A percentile compares a stretch with the other conserved stretches of the same genome.
phyloP scores from a whole-genome alignment of 2,888 invertebrate species.

The Eremobia ochroleuca region DNA sequence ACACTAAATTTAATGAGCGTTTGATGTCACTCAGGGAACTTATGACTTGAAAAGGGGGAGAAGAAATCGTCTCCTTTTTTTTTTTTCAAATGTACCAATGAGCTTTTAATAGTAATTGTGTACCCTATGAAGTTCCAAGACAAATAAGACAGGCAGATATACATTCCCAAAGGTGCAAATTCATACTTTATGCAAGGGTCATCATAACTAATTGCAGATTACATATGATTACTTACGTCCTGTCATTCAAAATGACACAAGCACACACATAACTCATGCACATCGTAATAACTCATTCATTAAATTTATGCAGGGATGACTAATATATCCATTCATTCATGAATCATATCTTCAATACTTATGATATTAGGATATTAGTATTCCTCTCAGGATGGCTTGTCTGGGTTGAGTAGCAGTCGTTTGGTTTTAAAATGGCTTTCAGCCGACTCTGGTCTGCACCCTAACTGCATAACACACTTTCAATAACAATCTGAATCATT shows the following conservation, averaged over 20 bases:
- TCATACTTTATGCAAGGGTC: background rate
- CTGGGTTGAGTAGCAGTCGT: background rate
- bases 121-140: background rate
- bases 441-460: background rate
- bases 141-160: background rate
- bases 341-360: slow-evolving; percentile 45
- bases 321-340: slow-evolving; percentile 47
- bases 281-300: slow-evolving; percentile 24
- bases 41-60: too few species aligned
- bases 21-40: background rate
- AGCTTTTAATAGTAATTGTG: background rate
- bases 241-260: slow-evolving; percentile 30
- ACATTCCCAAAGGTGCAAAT: background rate
- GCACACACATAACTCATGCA: slow-evolving; percentile 27
- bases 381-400: slow-evolving; percentile 19
- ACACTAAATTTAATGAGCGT: background rate
- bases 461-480: background rate
- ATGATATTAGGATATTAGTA: slow-evolving; percentile 25
- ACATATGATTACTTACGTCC: slow-evolving; percentile 29
- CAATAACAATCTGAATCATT: background rate
- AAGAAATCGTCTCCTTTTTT: background rate
- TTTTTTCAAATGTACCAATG: background rate
- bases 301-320: slow-evolving; percentile 42
- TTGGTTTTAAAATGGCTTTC: background rate
- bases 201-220: slow-evolving; percentile 21